Base-by-base conservation (phyloP, 2,888 invertebrate species). In the Danaus chrysippus region DNA sequence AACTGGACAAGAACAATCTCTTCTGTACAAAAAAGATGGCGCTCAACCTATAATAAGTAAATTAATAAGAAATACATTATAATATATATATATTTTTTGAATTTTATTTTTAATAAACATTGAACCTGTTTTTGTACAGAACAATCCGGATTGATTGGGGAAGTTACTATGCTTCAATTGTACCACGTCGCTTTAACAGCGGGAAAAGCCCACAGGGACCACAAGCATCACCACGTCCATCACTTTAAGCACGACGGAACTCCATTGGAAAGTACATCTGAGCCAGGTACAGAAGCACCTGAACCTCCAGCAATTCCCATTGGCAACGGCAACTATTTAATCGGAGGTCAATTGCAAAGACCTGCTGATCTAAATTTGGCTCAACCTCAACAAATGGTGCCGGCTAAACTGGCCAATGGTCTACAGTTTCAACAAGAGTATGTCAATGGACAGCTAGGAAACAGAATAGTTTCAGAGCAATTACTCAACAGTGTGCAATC, bases 221-320 rank as follows among this genome's bases (percentile, higher is more conserved):
- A 96, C 83, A 96, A 96, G 76, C 96, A 96, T 76, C 96, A 96
- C 77, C 96, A 96, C 82, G 96, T 93, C 0, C 96, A 96, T 78
- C 95, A 95, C 73, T 95, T 94, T 76, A 94, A 93, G 73, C 95
- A 95, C 76, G 94, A 95, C 68, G 95, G 95, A 0, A 91, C 88
- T 13, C 92, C 92, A 13, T 81, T 94, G 12, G 93, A 93, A 10
- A 91, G 93, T 2, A 84, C 93, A 10, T 91, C 93, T 0, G 92
- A 93, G 53, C 88, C 93, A 0, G 91, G 91, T 0, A 91, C 93
- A 0, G 92, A 92, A 42, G 81, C 86, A 0, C 91, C 94, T 0
- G 83, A 89, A 17, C 88, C 87, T 0, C 81, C 86, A 64, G 71
- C 89, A 1, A 84, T 83, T 1, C 87, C 89, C 1, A 68, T 91